Evolutionary conservation across 2,797 vertebrate genomes (phyloP).

Genomic region (Botia kubotai): DNA sequence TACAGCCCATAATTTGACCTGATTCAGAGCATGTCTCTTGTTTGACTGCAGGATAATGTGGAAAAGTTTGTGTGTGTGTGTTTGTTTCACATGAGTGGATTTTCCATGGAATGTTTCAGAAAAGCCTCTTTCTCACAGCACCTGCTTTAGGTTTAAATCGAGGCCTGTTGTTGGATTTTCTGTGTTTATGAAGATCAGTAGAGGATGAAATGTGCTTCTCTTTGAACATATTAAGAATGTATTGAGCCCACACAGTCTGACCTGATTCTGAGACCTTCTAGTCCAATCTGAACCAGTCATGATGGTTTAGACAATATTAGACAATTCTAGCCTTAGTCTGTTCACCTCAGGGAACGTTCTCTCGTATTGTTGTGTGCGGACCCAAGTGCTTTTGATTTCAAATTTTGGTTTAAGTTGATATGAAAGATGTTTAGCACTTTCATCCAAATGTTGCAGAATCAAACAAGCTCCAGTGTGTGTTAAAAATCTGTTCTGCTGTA

Average conservation of each 20-base stretch:
- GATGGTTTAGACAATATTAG: neutral
- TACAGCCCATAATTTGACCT: neutral
- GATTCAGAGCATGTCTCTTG: neutral
- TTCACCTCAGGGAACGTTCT: no score
- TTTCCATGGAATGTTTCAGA: conserved; percentile 12
- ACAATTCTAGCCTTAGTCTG: neutral
- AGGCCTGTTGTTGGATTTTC: neutral
- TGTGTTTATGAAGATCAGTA: conserved; percentile 20
- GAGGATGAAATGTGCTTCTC: neutral
- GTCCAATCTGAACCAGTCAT: neutral
- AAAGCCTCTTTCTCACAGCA: conserved; percentile 24
- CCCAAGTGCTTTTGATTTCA: no score
- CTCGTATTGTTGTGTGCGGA: no score
- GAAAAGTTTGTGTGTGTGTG: neutral
- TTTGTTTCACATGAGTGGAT: neutral
- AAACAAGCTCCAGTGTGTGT: no score
- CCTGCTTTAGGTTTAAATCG: neutral
- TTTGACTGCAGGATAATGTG: neutral
- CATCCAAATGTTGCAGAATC: no score
- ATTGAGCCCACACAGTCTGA: neutral
- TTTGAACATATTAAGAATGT: neutral
- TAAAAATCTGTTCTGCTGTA: no score
- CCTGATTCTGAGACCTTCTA: neutral
- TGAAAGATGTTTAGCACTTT: no score
- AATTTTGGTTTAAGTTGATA: no score